Evolutionary conservation across 2,113 vertebrate genomes (phyloP).

Genomic region (Triplophysa dalaica): DNA sequence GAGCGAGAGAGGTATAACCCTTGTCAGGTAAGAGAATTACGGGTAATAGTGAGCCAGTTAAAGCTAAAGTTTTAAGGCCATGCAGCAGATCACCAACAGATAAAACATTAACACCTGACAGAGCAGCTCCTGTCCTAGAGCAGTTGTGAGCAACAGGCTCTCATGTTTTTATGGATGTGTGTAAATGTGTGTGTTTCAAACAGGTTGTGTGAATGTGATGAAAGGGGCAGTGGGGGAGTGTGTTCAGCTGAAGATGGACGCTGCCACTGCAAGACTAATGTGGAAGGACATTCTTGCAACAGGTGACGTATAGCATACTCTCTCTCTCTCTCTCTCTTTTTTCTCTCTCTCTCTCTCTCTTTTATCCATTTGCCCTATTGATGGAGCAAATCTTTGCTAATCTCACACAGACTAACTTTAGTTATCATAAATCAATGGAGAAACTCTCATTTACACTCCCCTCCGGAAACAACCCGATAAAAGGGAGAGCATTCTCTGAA

Average conservation of each 20-base stretch:
- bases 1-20: background rate
- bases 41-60: slow-evolving; percentile 67
- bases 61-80: slow-evolving; percentile 61
- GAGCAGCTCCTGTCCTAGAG: background rate
- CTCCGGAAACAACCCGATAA: background rate
- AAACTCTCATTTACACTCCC: background rate
- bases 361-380: background rate
- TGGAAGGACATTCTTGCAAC: slow-evolving; percentile 85
- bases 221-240: slow-evolving; percentile 73
- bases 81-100: slow-evolving; percentile 29
- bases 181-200: slow-evolving; percentile 17
- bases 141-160: background rate
- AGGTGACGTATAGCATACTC: slow-evolving; percentile 64
- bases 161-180: slow-evolving; percentile 6
- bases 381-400: background rate
- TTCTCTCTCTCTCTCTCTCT: background rate
- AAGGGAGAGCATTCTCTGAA: background rate
- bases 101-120: slow-evolving; percentile 1
- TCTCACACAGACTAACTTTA: background rate
- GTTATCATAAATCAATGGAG: slow-evolving; percentile 1
- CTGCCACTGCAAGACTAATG: slow-evolving; percentile 83
- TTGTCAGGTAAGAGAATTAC: slow-evolving; percentile 69
- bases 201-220: slow-evolving; percentile 83
- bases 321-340: background rate
- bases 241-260: slow-evolving; percentile 81